phyloP scores from a whole-genome alignment of 2,113 vertebrate genomes.

The Octodon degus region DNA sequence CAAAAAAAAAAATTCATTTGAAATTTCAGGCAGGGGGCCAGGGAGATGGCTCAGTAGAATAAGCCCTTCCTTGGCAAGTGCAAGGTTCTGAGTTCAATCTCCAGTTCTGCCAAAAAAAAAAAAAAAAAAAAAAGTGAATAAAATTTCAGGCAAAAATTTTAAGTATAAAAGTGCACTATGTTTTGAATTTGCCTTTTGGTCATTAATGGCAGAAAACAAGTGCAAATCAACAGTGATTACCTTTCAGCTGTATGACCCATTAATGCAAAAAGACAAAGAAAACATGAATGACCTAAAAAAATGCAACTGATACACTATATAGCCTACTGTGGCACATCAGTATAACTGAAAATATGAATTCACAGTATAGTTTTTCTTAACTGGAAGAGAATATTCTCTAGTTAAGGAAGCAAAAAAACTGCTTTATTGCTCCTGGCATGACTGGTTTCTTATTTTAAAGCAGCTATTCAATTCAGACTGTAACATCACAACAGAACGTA shows the following conservation, averaged over 20 bases:
- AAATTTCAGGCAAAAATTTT: constrained; percentile 47
- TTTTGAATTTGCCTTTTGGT: constrained; percentile 52
- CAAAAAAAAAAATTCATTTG: constrained; percentile 35
- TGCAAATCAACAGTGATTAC: constrained; percentile 4
- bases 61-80: no score
- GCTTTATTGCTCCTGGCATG: constrained; percentile 3
- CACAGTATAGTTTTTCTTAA: constrained; percentile 35
- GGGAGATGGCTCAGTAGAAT: no score
- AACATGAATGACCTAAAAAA: constrained; percentile 24
- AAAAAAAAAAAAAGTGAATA: neutral
- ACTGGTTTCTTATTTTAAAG: constrained; percentile 70
- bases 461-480: constrained; percentile 41
- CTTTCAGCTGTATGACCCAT: neutral
- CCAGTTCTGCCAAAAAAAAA: no score
- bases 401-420: constrained; percentile 26
- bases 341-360: constrained; percentile 27
- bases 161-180: neutral
- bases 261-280: neutral
- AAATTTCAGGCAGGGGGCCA: no score
- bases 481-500: neutral
- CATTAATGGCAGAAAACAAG: neutral
- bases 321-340: constrained; percentile 21
- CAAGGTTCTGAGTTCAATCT: no score
- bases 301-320: neutral
- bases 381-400: constrained; percentile 39